Base-by-base conservation (phyloP, 2,888 invertebrate genomes). In the Unio pictorum region DNA sequence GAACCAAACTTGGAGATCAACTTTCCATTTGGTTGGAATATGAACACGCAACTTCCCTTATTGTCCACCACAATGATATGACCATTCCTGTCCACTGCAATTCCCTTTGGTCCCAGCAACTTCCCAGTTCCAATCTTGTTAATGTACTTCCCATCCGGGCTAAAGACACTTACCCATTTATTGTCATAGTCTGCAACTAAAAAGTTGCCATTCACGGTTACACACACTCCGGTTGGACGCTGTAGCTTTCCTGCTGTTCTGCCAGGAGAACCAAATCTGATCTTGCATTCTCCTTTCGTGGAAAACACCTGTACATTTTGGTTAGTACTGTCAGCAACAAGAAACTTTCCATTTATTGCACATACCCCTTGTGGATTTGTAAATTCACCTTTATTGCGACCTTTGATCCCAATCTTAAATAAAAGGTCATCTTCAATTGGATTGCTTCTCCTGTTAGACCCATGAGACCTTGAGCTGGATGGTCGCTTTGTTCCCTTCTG, bases 121-220 rank as follows among this genome's bases (percentile, higher is more conserved):
- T 91, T 91, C 57, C 91, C 91, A 56, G 90, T 88, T 3, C 92
- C 92, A 28, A 92, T 87, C 67, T 91, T 87, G 73, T 89, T 90
- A 66, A 92, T 84, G 83, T 91, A 92, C 80, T 91, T 91, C 23
- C 92, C 92, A 56, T 90, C 90, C 7, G 90, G 86, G 71, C 90
- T 89, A 81, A 91, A 91, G 4, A 92, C 88, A 74, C 90, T 91
- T 61, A 92, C 87, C 90, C 91, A 92, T 73, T 91, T 91, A 81
- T 92, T 91, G 76, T 92, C 92, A 82, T 92, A 92, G 82, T 92
- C 92, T 6, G 92, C 91, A 11, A 92, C 89, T 30, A 91, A 87
- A 75, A 88, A 91, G 81, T 91, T 91, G 17, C 91, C 91, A 77
- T 89, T 90, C 55, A 84, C 72, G 61, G 91, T 87, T 5, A 90